These are phyloP conservation scores for Phenacoccus solenopsis DNA, from an alignment of 1,140 invertebrate species.

Conservation along the genomic window DNA sequence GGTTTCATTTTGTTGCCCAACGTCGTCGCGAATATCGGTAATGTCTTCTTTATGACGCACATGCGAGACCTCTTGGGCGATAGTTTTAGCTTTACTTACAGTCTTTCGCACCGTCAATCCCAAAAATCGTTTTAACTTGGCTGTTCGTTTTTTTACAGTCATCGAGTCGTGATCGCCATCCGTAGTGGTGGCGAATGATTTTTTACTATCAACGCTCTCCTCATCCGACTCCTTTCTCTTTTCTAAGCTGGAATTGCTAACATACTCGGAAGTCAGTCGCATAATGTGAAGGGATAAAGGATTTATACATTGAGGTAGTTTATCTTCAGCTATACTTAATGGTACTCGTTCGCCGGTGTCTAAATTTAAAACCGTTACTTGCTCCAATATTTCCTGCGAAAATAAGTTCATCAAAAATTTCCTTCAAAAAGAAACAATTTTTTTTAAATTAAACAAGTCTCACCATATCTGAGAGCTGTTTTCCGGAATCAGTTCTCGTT, in stretches of 20 bases:
- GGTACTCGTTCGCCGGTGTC: constrained; percentile 85
- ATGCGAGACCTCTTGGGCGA: constrained; percentile 68
- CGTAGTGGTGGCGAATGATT: constrained; percentile 43
- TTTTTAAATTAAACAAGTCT: constrained; percentile 13
- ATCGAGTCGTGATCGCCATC: constrained; percentile 36
- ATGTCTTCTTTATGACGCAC: constrained; percentile 72
- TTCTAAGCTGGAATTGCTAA: constrained; percentile 57
- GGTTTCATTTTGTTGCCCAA: constrained; percentile 57
- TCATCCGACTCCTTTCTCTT: constrained; percentile 70
- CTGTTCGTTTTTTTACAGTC: constrained; percentile 41
- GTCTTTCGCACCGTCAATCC: constrained; percentile 77
- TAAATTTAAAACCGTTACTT: constrained; percentile 82
- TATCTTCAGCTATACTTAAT: constrained; percentile 77
- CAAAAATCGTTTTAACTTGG: constrained; percentile 68
- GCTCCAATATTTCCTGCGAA: constrained; percentile 70
- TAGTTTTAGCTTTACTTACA: constrained; percentile 77
- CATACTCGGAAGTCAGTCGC: constrained; percentile 78
- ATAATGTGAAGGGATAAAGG: constrained; percentile 84
- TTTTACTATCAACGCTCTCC: constrained; percentile 66
- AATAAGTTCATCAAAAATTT: background rate
- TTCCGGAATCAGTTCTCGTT: constrained; percentile 70
- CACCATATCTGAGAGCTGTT: constrained; percentile 65
- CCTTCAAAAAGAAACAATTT: background rate
- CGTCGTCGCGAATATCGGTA: constrained; percentile 69
- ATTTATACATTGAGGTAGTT: constrained; percentile 78